Percentiles rank a stretch among this genome's conserved stretches.
These are phyloP conservation scores for Pachyramphus minor DNA, from an alignment of 2,113 vertebrate genomes.

Conservation along the genomic window DNA sequence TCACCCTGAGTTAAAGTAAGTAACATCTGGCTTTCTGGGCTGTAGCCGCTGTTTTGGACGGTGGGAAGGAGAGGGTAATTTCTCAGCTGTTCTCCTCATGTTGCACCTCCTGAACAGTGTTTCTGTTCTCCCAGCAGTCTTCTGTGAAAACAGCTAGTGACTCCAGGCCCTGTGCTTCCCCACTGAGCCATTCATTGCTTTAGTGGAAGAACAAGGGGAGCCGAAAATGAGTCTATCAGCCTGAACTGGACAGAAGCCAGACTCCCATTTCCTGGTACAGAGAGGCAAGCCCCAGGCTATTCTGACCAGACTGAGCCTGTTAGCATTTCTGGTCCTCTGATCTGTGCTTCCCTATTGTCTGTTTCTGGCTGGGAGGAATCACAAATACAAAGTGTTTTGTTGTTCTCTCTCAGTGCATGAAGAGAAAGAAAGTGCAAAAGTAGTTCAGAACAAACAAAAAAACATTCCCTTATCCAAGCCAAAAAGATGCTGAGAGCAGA, in stretches of 20 bases:
- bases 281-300: conserved; percentile 2
- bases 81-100: conserved; percentile 21
- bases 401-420: not conserved
- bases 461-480: not conserved
- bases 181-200: conserved; percentile 33
- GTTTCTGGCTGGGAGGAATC: conserved; percentile 7
- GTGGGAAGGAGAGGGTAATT: not conserved
- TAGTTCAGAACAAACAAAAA: conserved; percentile 8
- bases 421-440: conserved; percentile 3
- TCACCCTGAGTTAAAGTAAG: not conserved
- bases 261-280: conserved; percentile 29
- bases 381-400: conserved; percentile 30
- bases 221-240: not conserved
- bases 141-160: conserved; percentile 29
- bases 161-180: conserved; percentile 21
- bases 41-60: not conserved
- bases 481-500: not conserved
- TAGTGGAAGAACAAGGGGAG: conserved; percentile 15
- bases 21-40: not conserved
- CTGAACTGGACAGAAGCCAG: conserved; percentile 17
- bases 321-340: conserved; percentile 39
- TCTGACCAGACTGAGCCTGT: conserved; percentile 39
- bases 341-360: conserved; percentile 44
- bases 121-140: conserved; percentile 11
- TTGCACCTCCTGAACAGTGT: not conserved